These are phyloP conservation scores for Sparus aurata DNA, from an alignment of 2,797 vertebrate species.

Conservation along the genomic window DNA sequence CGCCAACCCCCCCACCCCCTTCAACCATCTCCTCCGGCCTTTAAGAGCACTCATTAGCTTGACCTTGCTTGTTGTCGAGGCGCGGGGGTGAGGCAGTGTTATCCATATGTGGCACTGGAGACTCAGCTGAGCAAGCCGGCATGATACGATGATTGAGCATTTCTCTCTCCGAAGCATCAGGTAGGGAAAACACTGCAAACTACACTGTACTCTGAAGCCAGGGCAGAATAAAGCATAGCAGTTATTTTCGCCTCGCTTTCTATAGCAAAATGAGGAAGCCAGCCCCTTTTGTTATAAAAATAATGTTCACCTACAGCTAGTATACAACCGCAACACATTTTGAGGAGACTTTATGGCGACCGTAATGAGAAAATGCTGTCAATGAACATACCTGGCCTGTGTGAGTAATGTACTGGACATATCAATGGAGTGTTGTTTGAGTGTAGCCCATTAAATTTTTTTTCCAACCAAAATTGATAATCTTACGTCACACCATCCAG, in stretches of 20 bases:
- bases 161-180: slow-evolving; percentile 6
- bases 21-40: slow-evolving; percentile 39
- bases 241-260: not conserved
- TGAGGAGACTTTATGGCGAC: no score
- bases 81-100: slow-evolving; percentile 29
- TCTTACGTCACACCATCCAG: no score
- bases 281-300: no score
- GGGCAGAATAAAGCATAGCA: not conserved
- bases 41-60: slow-evolving; percentile 62
- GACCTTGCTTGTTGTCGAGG: slow-evolving; percentile 56
- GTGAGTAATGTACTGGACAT: no score
- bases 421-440: no score
- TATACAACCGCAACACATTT: no score
- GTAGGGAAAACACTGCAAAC: not conserved
- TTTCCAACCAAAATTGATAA: no score
- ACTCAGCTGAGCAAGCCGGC: slow-evolving; percentile 27
- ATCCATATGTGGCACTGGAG: slow-evolving; percentile 16
- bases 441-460: no score
- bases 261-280: no score
- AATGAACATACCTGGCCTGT: no score
- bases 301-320: no score
- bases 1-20: not conserved
- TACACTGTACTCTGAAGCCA: not conserved
- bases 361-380: no score
- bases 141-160: not conserved